Evolutionary conservation across 2,797 vertebrate genomes (phyloP).

Genomic region (Menidia menidia): DNA sequence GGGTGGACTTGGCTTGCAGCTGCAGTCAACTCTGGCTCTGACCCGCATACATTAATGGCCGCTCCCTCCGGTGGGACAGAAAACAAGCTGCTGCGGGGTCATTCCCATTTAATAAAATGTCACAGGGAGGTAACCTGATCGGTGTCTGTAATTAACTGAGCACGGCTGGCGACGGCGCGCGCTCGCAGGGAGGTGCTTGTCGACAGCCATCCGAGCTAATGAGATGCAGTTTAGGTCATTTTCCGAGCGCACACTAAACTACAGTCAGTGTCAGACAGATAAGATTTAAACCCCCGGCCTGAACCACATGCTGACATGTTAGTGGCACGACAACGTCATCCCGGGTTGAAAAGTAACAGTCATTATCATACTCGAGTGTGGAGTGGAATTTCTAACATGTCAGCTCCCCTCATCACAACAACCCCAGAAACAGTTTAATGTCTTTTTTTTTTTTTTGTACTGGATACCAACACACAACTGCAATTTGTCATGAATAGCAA

Average conservation of each 20-base stretch:
- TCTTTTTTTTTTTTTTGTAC: no score
- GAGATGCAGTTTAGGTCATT: conserved; percentile 45
- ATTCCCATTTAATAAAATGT: conserved; percentile 69
- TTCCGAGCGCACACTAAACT: conserved; percentile 5
- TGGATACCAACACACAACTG: no score
- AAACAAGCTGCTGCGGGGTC: conserved; percentile 53
- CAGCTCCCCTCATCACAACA: background rate
- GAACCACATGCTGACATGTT: background rate
- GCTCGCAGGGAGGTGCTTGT: conserved; percentile 28
- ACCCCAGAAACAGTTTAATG: background rate
- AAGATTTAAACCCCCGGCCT: conserved; percentile 15
- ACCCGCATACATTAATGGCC: conserved; percentile 59
- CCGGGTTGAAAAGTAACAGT: background rate
- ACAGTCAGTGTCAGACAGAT: conserved; percentile 18
- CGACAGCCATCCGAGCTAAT: conserved; percentile 53
- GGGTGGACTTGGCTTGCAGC: conserved; percentile 29
- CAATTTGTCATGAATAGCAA: no score
- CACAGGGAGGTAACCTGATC: conserved; percentile 50
- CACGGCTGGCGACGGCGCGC: conserved; percentile 43
- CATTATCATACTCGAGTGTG: background rate
- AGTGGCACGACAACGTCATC: background rate
- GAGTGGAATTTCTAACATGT: no score
- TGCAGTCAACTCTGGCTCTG: conserved; percentile 40
- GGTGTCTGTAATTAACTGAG: conserved; percentile 65
- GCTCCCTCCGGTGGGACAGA: conserved; percentile 40